Conservation (phyloP, 1,140 invertebrate genomes). For the Saccostrea glomerata region DNA sequence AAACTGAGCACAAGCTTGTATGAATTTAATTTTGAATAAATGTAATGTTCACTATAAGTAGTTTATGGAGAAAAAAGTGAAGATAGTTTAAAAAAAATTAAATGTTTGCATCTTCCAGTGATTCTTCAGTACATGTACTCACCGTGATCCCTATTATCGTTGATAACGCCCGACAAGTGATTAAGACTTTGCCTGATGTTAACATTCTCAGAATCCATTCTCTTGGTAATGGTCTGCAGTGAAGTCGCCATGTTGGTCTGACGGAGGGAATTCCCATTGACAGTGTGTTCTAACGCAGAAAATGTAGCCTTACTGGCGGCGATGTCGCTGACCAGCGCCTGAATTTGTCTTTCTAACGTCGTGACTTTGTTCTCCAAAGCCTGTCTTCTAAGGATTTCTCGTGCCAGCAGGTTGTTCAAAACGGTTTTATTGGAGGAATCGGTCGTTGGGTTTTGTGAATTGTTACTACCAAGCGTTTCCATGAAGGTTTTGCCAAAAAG, state of each 20-base stretch:
- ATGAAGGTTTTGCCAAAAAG: neutral
- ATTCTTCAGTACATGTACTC: neutral
- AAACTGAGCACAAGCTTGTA: too few relatives aligned
- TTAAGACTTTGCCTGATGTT: neutral
- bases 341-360: neutral
- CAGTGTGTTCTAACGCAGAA: neutral
- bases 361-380: neutral
- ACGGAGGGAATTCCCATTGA: neutral
- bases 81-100: too few relatives aligned
- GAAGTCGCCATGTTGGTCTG: slow-evolving; percentile 6
- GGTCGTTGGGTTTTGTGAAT: neutral
- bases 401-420: neutral
- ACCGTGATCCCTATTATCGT: neutral
- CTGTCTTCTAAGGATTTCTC: slow-evolving; percentile 2
- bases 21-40: too few relatives aligned
- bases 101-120: too few relatives aligned
- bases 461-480: neutral
- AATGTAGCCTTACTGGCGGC: neutral
- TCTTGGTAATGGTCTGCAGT: neutral
- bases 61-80: too few relatives aligned
- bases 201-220: neutral
- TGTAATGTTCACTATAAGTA: too few relatives aligned
- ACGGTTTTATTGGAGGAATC: neutral
- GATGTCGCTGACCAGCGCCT: neutral
- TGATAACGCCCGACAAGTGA: neutral